Percentiles rank a stretch among this genome's conserved stretches.
Evolutionary conservation across 1,140 invertebrate genomes (phyloP).

Genomic region (Scaptomyza montana): DNA sequence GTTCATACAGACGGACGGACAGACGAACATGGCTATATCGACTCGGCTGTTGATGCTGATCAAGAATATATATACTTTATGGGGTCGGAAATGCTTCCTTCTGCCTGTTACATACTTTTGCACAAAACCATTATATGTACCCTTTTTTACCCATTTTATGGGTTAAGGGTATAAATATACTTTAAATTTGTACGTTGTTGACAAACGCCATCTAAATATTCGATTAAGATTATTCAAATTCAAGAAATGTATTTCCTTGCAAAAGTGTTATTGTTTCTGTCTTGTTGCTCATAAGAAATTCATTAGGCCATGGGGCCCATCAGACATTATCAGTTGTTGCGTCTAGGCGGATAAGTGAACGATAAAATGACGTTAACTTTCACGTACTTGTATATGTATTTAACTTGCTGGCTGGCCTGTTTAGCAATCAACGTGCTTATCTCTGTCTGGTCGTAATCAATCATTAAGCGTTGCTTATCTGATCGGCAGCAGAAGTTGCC

Average conservation of each 20-base stretch:
- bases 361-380: conserved; percentile 42
- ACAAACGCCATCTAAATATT: neutral
- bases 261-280: conserved; percentile 1
- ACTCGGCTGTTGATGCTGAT: no score
- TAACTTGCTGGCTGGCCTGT: conserved; percentile 20
- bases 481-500: conserved; percentile 32
- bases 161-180: no score
- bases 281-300: conserved; percentile 29
- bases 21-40: no score
- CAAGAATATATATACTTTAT: no score
- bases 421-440: conserved; percentile 61
- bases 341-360: conserved; percentile 36
- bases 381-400: conserved; percentile 16
- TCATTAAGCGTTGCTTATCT: conserved; percentile 59
- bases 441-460: conserved; percentile 62
- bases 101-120: no score
- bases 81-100: no score
- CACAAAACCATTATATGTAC: no score
- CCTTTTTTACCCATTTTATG: no score
- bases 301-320: conserved; percentile 21
- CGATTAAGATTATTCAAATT: neutral
- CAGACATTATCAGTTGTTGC: conserved; percentile 13
- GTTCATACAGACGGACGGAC: no score
- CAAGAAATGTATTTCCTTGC: neutral
- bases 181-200: neutral